phyloP scores from a whole-genome alignment of 2,888 invertebrate genomes.

The Zaprionus lineosus region DNA sequence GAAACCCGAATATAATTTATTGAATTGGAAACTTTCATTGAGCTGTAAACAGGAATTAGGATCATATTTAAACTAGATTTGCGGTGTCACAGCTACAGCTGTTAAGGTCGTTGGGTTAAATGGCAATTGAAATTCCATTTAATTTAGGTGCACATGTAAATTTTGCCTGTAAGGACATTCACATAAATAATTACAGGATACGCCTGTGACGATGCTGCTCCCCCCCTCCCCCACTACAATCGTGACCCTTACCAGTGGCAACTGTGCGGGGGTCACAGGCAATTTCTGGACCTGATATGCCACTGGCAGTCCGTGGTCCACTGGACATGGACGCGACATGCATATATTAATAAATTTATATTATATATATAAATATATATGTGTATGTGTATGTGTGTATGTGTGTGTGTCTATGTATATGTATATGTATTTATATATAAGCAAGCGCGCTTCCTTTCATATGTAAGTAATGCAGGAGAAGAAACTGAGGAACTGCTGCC shows the following conservation, averaged over 20 bases:
- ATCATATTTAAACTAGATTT: too few relatives aligned
- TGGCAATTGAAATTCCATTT: conserved; percentile 20
- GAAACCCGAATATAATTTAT: too few relatives aligned
- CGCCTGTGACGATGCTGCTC: too few relatives aligned
- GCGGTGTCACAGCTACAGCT: conserved; percentile 7
- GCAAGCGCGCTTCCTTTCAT: too few relatives aligned
- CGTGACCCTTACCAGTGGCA: background rate
- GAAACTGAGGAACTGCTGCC: conserved; percentile 16
- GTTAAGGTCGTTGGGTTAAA: conserved; percentile 20
- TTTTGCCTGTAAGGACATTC: background rate
- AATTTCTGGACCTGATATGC: conserved; percentile 1
- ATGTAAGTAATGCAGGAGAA: too few relatives aligned
- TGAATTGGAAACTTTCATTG: too few relatives aligned
- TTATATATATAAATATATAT: conserved; percentile 42
- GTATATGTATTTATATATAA: too few relatives aligned
- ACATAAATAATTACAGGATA: conserved; percentile 47
- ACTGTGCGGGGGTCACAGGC: conserved; percentile 1
- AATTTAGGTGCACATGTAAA: conserved; percentile 29
- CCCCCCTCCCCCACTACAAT: too few relatives aligned
- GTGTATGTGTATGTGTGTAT: background rate
- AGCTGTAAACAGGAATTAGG: too few relatives aligned
- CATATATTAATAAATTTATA: conserved; percentile 75
- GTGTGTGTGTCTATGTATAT: too few relatives aligned
- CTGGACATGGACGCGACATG: conserved; percentile 59
- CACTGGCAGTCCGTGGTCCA: conserved; percentile 24